Base-by-base conservation (phyloP, 2,113 vertebrate species). In the Lichenostomus cassidix region DNA sequence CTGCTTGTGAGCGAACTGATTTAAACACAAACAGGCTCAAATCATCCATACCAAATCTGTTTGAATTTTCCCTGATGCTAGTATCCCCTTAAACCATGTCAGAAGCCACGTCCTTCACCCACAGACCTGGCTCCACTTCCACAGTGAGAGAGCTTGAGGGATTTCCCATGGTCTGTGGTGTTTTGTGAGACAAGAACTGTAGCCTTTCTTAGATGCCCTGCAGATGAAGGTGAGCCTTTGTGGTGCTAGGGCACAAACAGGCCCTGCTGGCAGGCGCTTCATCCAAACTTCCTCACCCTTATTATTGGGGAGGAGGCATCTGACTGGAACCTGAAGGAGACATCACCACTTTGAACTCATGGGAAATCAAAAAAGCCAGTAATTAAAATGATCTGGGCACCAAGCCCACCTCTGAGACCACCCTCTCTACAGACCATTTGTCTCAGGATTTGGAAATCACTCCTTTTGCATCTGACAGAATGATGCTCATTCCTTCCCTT, bases 1-100 rank as follows among this genome's bases (percentile, higher is more conserved):
- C 10, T 44, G 35, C 35, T 74, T 70, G 33, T 29, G 59, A 71
- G 49, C 2, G 27, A 74, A 67, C 33, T 1, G 5, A 65, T 81
- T 81, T 78, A 78, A 87, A 41, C 25, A 79, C 56, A 80, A 69
- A 55, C 42, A 90, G 46, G 64, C 39, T 89, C 92, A 86, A 89
- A 86, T 60, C 68, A 80, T 39, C 79, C 68, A 31, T 71, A 74
- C 22, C 39, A 92, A 92, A 67, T 46, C 47, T 10, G 22, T 69
- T 77, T 92, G 41, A 80, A 53, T 90, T 77, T 50, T 53, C 49
- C 67, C 62, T 88, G 20, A 62, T 0, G 0, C 49, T 27, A 85
- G 20, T 27, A 44, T 12, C 8, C 33, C 27, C 15, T 33, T 53
- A 50, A 80, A 71, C 58, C 44, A 9, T 15, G 44, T 55, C 29